Evolutionary conservation across 2,113 vertebrate species (phyloP).

Genomic region (Microtus oregoni): DNA sequence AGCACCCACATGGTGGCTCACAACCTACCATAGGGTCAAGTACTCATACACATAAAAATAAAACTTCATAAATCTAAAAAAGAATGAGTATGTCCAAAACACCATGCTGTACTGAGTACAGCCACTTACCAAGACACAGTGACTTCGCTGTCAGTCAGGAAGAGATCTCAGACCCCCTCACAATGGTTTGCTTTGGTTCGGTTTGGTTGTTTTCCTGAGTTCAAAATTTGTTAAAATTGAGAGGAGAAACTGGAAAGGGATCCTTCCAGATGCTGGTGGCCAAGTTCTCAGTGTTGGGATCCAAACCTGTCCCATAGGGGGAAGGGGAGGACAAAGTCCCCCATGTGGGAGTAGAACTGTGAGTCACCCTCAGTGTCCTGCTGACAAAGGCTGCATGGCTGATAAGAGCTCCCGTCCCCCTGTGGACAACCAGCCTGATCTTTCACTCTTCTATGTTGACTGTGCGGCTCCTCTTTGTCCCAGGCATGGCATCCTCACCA

Average conservation of each 20-base stretch:
- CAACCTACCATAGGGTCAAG: not conserved
- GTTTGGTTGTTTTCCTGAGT: not conserved
- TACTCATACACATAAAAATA: not conserved
- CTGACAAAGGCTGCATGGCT: not conserved
- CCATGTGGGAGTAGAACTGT: too few relatives aligned
- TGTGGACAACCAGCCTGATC: not conserved
- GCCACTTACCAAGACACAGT: not conserved
- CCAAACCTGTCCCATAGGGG: not conserved
- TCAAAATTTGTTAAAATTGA: not conserved
- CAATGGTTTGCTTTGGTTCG: not conserved
- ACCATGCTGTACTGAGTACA: not conserved
- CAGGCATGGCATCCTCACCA: not conserved
- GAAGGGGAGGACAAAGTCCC: not conserved
- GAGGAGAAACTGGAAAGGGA: not conserved
- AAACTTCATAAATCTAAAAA: not conserved
- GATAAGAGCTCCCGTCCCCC: not conserved
- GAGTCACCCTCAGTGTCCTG: not conserved
- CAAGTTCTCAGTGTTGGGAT: not conserved
- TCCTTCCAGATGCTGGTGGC: not conserved
- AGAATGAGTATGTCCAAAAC: not conserved
- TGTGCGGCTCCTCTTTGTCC: not conserved
- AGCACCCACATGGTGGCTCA: not conserved
- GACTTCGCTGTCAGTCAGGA: too few relatives aligned
- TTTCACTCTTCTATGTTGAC: not conserved
- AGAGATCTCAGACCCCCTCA: not conserved